Conservation (phyloP, 2,113 vertebrate genomes). For the Notechis scutatus region DNA sequence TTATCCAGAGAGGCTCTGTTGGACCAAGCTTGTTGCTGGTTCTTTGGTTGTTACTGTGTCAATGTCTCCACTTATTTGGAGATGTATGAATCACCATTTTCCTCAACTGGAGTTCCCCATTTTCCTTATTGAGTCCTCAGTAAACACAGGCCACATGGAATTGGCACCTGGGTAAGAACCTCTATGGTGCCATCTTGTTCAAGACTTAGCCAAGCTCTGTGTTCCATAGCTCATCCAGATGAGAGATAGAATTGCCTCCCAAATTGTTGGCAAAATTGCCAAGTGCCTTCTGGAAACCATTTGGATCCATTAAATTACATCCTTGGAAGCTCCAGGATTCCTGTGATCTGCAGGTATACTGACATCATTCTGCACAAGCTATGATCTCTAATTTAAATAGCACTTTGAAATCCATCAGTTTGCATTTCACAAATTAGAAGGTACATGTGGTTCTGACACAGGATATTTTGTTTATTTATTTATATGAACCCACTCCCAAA, state of each 20-base stretch:
- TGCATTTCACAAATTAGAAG: neutral
- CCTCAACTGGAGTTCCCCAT: neutral
- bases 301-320: neutral
- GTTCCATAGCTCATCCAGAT: neutral
- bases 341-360: neutral
- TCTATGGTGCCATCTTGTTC: neutral
- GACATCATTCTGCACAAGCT: neutral
- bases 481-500: neutral
- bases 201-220: neutral
- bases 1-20: neutral
- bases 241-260: neutral
- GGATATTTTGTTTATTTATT: neutral
- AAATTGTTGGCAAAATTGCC: neutral
- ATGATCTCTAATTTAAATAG: neutral
- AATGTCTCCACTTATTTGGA: neutral
- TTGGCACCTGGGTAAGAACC: neutral
- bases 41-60: neutral
- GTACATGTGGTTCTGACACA: neutral
- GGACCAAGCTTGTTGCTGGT: neutral
- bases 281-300: neutral
- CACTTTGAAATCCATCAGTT: neutral
- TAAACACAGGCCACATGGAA: neutral
- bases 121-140: neutral
- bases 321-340: neutral
- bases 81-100: neutral